A percentile compares a stretch with the other conserved stretches of the same genome.
Conservation (phyloP, 2,888 invertebrate genomes). For the Capitulum mitella region DNA sequence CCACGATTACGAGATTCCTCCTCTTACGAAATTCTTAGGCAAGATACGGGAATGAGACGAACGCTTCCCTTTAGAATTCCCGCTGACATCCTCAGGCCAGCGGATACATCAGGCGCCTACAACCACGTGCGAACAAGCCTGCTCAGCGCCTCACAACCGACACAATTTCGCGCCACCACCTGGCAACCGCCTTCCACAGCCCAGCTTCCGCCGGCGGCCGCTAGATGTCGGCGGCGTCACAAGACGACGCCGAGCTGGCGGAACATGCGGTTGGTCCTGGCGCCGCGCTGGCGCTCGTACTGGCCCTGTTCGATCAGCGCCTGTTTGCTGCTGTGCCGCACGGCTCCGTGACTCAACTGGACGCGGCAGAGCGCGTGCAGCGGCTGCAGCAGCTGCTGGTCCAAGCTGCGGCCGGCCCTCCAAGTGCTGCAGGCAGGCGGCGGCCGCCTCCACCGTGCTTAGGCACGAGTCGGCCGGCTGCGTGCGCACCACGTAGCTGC, state of each 20-base stretch:
- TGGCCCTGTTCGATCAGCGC: conserved; percentile 53
- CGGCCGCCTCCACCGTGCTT: conserved; percentile 82
- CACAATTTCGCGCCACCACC: too few relatives aligned
- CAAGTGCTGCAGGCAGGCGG: conserved; percentile 65
- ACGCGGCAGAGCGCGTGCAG: conserved; percentile 74
- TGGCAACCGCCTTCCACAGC: too few relatives aligned
- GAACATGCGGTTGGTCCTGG: conserved; percentile 34
- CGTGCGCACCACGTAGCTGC: conserved; percentile 85
- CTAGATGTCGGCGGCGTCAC: not conserved
- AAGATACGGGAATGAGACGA: too few relatives aligned
- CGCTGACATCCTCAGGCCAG: too few relatives aligned
- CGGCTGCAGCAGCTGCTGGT: conserved; percentile 63
- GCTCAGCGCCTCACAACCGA: too few relatives aligned
- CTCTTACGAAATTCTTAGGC: too few relatives aligned
- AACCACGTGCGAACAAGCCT: too few relatives aligned
- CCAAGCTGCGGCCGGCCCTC: conserved; percentile 61
- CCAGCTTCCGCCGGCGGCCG: too few relatives aligned
- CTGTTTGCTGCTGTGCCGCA: conserved; percentile 87
- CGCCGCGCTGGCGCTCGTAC: conserved; percentile 32
- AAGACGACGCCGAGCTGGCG: conserved; percentile 30
- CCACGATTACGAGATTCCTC: too few relatives aligned
- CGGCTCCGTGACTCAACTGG: conserved; percentile 84
- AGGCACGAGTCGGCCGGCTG: conserved; percentile 87
- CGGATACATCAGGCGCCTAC: too few relatives aligned
- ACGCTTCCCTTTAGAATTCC: too few relatives aligned